Evolutionary conservation across 2,113 vertebrate species (phyloP), one percentile per base, ranked within the genome.

Genomic region (Bubo bubo): DNA sequence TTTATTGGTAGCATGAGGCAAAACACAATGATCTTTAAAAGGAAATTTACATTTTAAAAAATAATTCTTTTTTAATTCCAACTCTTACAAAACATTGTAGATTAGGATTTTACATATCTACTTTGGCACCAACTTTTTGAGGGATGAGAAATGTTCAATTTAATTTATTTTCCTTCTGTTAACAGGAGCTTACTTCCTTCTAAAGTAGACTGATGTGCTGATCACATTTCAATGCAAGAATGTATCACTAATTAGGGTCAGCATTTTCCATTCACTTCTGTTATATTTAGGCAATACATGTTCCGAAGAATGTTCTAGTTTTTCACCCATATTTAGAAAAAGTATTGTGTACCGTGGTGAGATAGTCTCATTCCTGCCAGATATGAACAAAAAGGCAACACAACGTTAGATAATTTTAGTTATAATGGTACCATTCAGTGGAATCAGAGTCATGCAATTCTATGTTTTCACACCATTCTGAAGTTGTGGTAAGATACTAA

Each of bases 231-330:
- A 96, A 62, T 88, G 67, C 26, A 91, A 95, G 93, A 95, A 96
- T 94, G 64, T 72, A 95, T 92, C 49, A 77, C 90, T 97, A 96
- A 97, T 96, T 95, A 96, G 71, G 62, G 88, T 17, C 71, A 94
- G 93, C 71, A 96, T 96, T 98, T 97, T 92, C 94, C 97, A 96
- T 97, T 97, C 37, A 55, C 88, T 96, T 94, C 67, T 86, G 79
- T 64, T 90, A 81, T 68, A 82, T 91, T 95, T 92, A 91, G 87
- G 88, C 88, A 91, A 89, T 55, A 64, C 86, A 91, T 72, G 83
- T 86, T 97, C 87, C 1, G 10, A 97, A 95, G 96, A 92, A 97
- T 45, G 63, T 94, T 97, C 90, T 59, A 70, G 96, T 90, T 97
- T 97, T 95, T 91, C 91, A 91, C 63, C 79, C 84, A 70, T 90